A percentile compares a stretch with the other conserved stretches of the same genome.
Evolutionary conservation across 2,797 vertebrate species (phyloP).

Genomic region (Anguilla obscura): DNA sequence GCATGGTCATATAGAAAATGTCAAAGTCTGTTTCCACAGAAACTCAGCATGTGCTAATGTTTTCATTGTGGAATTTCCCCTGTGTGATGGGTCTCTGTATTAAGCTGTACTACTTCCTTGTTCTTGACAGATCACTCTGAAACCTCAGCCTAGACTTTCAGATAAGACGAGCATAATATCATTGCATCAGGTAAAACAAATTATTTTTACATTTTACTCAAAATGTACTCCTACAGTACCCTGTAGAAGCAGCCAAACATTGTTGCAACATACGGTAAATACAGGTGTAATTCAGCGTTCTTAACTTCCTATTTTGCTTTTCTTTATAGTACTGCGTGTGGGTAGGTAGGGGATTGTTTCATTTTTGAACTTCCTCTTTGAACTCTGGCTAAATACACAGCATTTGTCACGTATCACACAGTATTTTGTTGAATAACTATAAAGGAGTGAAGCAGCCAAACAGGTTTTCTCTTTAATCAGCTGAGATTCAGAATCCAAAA

Average conservation of each 20-base stretch:
- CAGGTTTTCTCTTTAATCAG: background rate
- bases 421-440: background rate
- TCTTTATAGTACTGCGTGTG: background rate
- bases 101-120: background rate
- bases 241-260: background rate
- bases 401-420: background rate
- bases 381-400: background rate
- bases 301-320: slow-evolving; percentile 8
- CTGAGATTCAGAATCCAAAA: background rate
- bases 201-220: background rate
- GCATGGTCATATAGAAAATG: background rate
- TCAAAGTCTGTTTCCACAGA: background rate
- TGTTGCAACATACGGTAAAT: background rate
- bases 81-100: background rate
- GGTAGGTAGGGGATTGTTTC: background rate
- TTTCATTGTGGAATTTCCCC: slow-evolving; percentile 27
- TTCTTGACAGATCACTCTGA: background rate
- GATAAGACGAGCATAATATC: background rate
- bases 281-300: slow-evolving; percentile 9
- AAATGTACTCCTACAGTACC: background rate
- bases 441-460: background rate
- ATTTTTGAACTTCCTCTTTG: slow-evolving; percentile 33
- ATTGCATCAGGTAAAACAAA: background rate
- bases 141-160: background rate
- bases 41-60: slow-evolving; percentile 18